Conservation (phyloP, 2,797 vertebrate genomes). For the Macropodus opercularis region DNA sequence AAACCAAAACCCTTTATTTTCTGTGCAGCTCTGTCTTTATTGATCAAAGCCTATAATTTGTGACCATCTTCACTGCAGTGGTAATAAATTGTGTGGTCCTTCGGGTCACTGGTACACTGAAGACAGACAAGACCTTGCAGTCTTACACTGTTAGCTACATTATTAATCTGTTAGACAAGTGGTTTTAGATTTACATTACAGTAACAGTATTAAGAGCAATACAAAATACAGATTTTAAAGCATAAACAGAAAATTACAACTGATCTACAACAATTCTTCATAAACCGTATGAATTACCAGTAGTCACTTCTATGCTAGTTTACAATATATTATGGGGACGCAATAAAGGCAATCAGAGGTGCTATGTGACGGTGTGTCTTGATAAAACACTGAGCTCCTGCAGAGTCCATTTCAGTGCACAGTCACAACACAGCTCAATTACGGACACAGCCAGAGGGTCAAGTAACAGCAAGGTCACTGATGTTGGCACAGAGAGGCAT, state of each 20-base stretch:
- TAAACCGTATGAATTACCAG: constrained; percentile 30
- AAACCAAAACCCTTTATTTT: constrained; percentile 48
- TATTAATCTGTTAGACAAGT: constrained; percentile 3
- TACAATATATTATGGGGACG: constrained; percentile 22
- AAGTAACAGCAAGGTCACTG: constrained; percentile 58
- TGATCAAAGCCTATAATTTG: constrained; percentile 56
- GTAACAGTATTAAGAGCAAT: background rate
- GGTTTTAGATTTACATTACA: constrained; percentile 9
- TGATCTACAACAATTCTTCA: too few relatives aligned
- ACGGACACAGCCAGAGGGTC: constrained; percentile 61
- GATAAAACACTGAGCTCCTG: constrained; percentile 61
- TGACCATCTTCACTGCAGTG: constrained; percentile 53
- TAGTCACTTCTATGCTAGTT: constrained; percentile 1
- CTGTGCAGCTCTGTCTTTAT: constrained; percentile 42
- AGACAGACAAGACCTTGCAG: constrained; percentile 5
- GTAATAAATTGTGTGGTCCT: constrained; percentile 48
- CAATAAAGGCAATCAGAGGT: constrained; percentile 45
- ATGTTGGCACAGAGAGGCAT: constrained; percentile 27
- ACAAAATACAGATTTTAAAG: constrained; percentile 9
- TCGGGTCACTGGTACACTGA: constrained; percentile 15
- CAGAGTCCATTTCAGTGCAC: constrained; percentile 59
- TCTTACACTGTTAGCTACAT: constrained; percentile 10
- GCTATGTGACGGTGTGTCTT: constrained; percentile 53
- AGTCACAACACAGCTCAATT: constrained; percentile 57
- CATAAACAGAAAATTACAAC: constrained; percentile 1